phyloP scores from a whole-genome alignment of 2,888 invertebrate genomes.

The Dynastes hyllus region DNA sequence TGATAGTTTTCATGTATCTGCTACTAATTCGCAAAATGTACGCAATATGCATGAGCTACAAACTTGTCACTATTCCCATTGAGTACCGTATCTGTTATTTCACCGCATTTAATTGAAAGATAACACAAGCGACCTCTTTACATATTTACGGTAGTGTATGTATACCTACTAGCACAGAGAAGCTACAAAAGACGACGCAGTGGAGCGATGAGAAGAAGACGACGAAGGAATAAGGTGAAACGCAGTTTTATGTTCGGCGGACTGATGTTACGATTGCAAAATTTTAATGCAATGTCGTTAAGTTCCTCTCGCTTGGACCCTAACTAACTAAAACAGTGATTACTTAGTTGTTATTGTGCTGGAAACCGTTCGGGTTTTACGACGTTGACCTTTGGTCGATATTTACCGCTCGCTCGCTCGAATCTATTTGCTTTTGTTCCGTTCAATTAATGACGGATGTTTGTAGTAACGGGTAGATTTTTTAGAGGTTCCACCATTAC shows the following conservation, averaged over 20 bases:
- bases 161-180: constrained; percentile 9
- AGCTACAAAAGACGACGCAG: neutral
- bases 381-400: constrained; percentile 45
- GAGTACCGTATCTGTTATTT: too few species aligned
- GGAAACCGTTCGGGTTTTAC: constrained; percentile 49
- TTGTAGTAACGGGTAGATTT: neutral
- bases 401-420: constrained; percentile 29
- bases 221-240: constrained; percentile 50
- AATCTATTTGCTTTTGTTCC: constrained; percentile 44
- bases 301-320: constrained; percentile 61
- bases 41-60: too few species aligned
- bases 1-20: too few species aligned
- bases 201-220: constrained; percentile 1
- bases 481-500: neutral
- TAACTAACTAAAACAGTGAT: constrained; percentile 65
- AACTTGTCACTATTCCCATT: too few species aligned
- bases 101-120: too few species aligned
- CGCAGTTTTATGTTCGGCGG: constrained; percentile 57
- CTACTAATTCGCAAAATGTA: too few species aligned
- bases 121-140: too few species aligned
- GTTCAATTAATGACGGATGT: constrained; percentile 38
- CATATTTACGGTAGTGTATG: neutral
- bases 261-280: constrained; percentile 64
- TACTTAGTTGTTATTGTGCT: constrained; percentile 64
- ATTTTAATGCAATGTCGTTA: constrained; percentile 67